These are phyloP conservation scores for Paramormyrops kingsleyae DNA, from an alignment of 2,113 vertebrate species.

Conservation along the genomic window DNA sequence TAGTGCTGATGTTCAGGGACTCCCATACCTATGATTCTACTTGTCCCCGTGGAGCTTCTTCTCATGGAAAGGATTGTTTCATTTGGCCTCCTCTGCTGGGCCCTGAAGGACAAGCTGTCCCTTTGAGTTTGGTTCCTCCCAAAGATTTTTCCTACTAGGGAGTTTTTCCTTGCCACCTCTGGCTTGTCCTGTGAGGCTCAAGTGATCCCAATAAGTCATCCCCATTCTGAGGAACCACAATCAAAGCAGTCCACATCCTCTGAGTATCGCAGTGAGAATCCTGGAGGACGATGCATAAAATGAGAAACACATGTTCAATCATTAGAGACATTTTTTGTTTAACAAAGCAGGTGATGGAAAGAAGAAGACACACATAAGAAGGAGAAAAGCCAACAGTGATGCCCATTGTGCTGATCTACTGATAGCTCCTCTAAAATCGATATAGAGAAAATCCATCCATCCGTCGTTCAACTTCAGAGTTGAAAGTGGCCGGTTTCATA, in stretches of 20 bases:
- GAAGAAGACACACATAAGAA: not conserved
- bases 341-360: not conserved
- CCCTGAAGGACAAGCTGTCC: too few relatives aligned
- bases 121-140: not conserved
- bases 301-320: slow-evolving; percentile 41
- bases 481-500: not conserved
- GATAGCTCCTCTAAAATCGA: not conserved
- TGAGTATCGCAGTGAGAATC: slow-evolving; percentile 10
- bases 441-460: not conserved
- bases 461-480: not conserved
- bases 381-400: not conserved
- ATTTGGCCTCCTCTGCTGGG: not conserved
- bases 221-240: not conserved
- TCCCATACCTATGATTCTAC: not conserved
- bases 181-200: not conserved
- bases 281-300: slow-evolving; percentile 35
- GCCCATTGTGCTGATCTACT: not conserved
- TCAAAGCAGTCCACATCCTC: slow-evolving; percentile 3
- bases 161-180: not conserved
- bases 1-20: not conserved
- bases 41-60: not conserved
- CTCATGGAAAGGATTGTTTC: not conserved
- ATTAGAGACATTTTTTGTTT: slow-evolving; percentile 43
- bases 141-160: not conserved
- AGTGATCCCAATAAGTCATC: not conserved